These are phyloP conservation scores for Gobius niger DNA, from an alignment of 2,113 vertebrate genomes.

Conservation along the genomic window DNA sequence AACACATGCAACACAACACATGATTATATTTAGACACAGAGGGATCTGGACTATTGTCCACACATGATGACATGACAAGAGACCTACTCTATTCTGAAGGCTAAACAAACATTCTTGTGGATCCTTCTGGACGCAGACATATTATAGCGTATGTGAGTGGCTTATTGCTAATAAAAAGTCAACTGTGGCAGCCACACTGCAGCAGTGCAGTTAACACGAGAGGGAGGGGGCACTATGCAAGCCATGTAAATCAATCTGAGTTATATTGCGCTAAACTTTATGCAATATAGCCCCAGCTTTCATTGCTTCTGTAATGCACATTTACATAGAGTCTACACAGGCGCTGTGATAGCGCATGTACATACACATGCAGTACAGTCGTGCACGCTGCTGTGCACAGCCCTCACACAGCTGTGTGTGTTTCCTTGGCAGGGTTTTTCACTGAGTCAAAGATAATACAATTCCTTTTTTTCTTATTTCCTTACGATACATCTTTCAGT, in stretches of 20 bases:
- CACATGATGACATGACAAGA: slow-evolving; percentile 1
- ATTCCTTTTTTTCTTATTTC: slow-evolving; percentile 98
- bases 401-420: slow-evolving; percentile 76
- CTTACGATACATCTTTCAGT: slow-evolving; percentile 99
- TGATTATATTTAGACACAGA: not conserved
- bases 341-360: slow-evolving; percentile 47
- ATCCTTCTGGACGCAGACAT: slow-evolving; percentile 36
- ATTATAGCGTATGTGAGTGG: slow-evolving; percentile 10
- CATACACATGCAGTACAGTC: slow-evolving; percentile 47
- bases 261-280: slow-evolving; percentile 80
- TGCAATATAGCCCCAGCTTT: slow-evolving; percentile 77
- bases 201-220: slow-evolving; percentile 68
- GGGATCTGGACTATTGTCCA: not conserved
- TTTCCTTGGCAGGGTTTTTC: slow-evolving; percentile 87
- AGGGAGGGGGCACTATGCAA: slow-evolving; percentile 55
- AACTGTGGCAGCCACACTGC: slow-evolving; percentile 47
- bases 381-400: slow-evolving; percentile 1
- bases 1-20: not conserved
- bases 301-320: slow-evolving; percentile 74
- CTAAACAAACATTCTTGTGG: slow-evolving; percentile 61
- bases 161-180: slow-evolving; percentile 49
- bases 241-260: slow-evolving; percentile 80
- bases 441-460: slow-evolving; percentile 98
- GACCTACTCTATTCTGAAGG: slow-evolving; percentile 50
- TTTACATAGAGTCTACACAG: slow-evolving; percentile 75